Evolutionary conservation across 2,888 invertebrate genomes (phyloP), one percentile per base, ranked within the genome.

Genomic region (Eudasyphora cyanicolor): DNA sequence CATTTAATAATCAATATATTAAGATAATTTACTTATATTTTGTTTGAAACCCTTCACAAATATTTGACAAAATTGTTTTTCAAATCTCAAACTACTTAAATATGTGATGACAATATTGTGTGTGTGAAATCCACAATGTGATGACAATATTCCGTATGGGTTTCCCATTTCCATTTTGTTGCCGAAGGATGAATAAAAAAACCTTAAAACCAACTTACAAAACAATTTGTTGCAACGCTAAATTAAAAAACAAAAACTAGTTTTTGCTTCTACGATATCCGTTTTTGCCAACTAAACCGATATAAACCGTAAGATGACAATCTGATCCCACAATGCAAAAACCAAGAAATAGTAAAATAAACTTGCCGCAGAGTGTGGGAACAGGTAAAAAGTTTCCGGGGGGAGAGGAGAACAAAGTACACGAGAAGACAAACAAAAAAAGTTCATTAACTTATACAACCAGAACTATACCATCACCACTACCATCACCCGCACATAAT

Each of bases 381-480:
- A 21, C 19, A 19, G 51, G 49, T 27, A 81, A 73, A 71, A 45
- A 27, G 24, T 19, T 24, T 57, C 57, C n/a, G n/a, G n/a, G n/a
- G n/a, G 57, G 19, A 12, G 21, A 27, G 29, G n/a, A 29, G 29
- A 21, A 49, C 29, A 21, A 74, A 76, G 10, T 73, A 21, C 54
- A 17, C 69, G 62, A 62, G 17, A 19, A 54, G 54, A 38, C 71
- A 17, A 38, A 12, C 14, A 57, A 57, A 79, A 82, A 80, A 83
- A 80, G 77, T 83, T 83, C 80, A 80, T 83, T 83, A 80, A 83
- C 80, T 83, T 79, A 62, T 77, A 75, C 83, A 82, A 79, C 76
- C 17, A 49, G n/a, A n/a, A n/a, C n/a, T n/a, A n/a, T n/a, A n/a
- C 49, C 49, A n/a, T 4, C 49, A 49, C 49, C n/a, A n/a, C n/a